These are phyloP conservation scores for Drosophila flavopinicola DNA, from an alignment of 2,888 invertebrate species.

Conservation along the genomic window DNA sequence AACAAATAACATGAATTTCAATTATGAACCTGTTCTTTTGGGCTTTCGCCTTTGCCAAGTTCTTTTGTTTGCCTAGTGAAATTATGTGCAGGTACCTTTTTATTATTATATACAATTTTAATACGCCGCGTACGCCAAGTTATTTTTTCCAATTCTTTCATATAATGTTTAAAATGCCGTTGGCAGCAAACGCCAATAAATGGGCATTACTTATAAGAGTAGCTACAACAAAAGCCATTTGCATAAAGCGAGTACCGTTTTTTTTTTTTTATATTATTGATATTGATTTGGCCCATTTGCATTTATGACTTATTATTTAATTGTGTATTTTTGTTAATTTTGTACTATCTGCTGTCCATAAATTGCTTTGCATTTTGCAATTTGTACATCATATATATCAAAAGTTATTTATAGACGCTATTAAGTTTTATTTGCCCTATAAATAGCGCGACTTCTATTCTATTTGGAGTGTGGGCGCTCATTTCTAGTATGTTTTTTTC, in stretches of 20 bases:
- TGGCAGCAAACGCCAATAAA: conserved; percentile 69
- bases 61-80: conserved; percentile 43
- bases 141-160: conserved; percentile 57
- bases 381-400: conserved; percentile 8
- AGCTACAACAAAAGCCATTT: conserved; percentile 48
- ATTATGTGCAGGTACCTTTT: conserved; percentile 63
- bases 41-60: conserved; percentile 50
- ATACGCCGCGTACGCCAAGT: conserved; percentile 64
- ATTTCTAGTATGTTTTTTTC: conserved; percentile 29
- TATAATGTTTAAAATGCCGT: conserved; percentile 68
- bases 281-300: conserved; percentile 71
- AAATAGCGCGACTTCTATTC: conserved; percentile 38
- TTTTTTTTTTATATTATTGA: conserved; percentile 41
- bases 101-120: conserved; percentile 31
- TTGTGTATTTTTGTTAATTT: conserved; percentile 23
- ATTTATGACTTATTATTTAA: conserved; percentile 15
- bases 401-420: conserved; percentile 41
- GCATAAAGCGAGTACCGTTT: conserved; percentile 59
- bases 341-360: too few relatives aligned
- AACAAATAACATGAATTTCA: conserved; percentile 70
- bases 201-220: conserved; percentile 64
- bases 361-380: conserved; percentile 10
- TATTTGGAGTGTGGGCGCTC: conserved; percentile 47
- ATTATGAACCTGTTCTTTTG: conserved; percentile 80
- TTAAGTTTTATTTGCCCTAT: conserved; percentile 47